Evolutionary conservation across 2,113 vertebrate genomes (phyloP).

Genomic region (Motacilla tschutschensis): DNA sequence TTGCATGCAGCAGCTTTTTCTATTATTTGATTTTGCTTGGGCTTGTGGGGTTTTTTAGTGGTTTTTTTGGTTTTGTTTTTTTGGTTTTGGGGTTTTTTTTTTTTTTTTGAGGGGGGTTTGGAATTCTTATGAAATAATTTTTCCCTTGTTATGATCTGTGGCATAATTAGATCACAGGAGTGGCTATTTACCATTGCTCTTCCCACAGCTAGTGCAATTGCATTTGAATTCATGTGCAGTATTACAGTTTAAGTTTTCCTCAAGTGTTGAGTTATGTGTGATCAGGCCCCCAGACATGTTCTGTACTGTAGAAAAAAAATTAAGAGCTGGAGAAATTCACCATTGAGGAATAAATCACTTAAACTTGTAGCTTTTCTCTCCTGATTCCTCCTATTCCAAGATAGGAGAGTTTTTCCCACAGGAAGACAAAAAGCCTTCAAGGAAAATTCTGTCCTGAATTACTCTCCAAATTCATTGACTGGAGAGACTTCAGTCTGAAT

Average conservation of each 20-base stretch:
- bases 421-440: background rate
- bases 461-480: background rate
- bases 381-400: background rate
- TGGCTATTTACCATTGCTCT: background rate
- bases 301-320: background rate
- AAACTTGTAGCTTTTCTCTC: background rate
- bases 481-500: background rate
- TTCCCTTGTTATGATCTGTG: background rate
- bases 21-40: background rate
- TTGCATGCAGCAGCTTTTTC: background rate
- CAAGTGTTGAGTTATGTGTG: background rate
- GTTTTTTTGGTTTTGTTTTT: background rate
- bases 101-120: accelerated
- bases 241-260: background rate
- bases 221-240: background rate
- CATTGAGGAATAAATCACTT: background rate
- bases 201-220: background rate
- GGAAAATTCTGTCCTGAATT: background rate
- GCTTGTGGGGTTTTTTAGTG: background rate
- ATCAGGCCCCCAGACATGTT: background rate
- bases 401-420: background rate
- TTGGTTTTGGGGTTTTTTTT: background rate
- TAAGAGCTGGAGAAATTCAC: background rate
- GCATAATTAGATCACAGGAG: background rate
- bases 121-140: background rate